Conservation (phyloP, 2,888 invertebrate species). For the Sarcophaga carnaria region DNA sequence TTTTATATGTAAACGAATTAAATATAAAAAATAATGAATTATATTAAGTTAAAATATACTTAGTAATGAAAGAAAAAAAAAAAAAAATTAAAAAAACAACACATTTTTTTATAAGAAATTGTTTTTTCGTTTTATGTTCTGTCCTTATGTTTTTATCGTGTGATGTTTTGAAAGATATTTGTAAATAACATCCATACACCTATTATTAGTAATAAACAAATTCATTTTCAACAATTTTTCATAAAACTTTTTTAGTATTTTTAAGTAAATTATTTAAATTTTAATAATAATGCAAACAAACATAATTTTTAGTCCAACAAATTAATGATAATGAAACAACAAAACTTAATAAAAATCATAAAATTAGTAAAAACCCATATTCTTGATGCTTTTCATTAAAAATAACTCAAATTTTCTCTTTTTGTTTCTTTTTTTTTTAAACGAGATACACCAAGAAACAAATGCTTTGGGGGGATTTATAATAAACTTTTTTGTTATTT, state of each 20-base stretch:
- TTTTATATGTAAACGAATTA: slow-evolving; percentile 64
- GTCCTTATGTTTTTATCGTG: too few relatives aligned
- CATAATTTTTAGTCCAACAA: slow-evolving; percentile 26
- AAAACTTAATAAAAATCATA: slow-evolving; percentile 26
- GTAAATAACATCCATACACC: too few relatives aligned
- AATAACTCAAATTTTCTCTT: too few relatives aligned
- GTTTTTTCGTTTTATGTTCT: slow-evolving; percentile 5
- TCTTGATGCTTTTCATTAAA: not conserved
- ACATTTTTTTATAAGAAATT: slow-evolving; percentile 20
- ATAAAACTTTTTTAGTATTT: slow-evolving; percentile 17
- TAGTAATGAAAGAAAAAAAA: not conserved
- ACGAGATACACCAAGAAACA: too few relatives aligned
- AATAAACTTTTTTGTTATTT: too few relatives aligned
- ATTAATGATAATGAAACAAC: slow-evolving; percentile 25
- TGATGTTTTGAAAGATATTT: not conserved
- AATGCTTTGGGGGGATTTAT: too few relatives aligned
- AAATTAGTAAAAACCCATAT: not conserved
- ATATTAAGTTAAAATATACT: not conserved
- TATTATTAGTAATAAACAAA: not conserved
- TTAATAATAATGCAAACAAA: not conserved
- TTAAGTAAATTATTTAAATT: slow-evolving; percentile 34
- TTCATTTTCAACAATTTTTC: slow-evolving; percentile 25
- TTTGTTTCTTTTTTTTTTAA: too few relatives aligned
- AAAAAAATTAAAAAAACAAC: not conserved
- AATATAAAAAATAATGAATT: slow-evolving; percentile 22